Base-by-base conservation (phyloP, 2,797 vertebrate genomes). In the Sebastes kiyomatsui region DNA sequence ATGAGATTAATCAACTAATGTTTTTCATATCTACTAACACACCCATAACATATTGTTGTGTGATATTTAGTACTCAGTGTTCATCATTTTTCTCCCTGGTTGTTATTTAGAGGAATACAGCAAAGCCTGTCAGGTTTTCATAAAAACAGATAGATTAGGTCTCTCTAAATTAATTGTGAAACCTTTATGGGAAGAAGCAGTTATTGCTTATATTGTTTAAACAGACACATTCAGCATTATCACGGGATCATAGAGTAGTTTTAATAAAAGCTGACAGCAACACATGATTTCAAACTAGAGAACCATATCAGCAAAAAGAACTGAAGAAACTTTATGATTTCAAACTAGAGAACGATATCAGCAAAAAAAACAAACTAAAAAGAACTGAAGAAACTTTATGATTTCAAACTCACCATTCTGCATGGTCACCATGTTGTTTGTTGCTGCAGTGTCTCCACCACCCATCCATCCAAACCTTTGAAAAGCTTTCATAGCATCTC, bases 381-480 rank as follows among this genome's bases (percentile, higher is more conserved):
- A 27, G 3, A 67, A 56, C 13, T 10, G 2, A 8, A 6, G 2
- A 67, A 20, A 59, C 25, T 38, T 62, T 23, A 30, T 11, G 0
- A 22, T 27, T 22, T 77, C 0, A 71, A 52, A 85, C 90, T 93
- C 80, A 93, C 92, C 89, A 70, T 75, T 69, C 46, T 62, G 27
- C 20, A 13, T 25, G 2, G 23, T 66, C 60, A 49, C 10, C 71
- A 28, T 16, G 56, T 59, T 59, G 30, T 75, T 18, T 56, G 76
- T 33, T 12, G 49, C 73, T 49, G 23, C 55, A 35, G 33, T 49
- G 30, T 67, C 23, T 69, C 67, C 71, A 61, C 30, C 76, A 20
- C 28, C 62, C n/a, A 18, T 35, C 30, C n/a, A 18, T 71, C 59
- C 32, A 82, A 79, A 88, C 62, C 58, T 81, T 72, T 78, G 67